phyloP scores from a whole-genome alignment of 2,888 invertebrate species.

The Mythimna albipuncta region DNA sequence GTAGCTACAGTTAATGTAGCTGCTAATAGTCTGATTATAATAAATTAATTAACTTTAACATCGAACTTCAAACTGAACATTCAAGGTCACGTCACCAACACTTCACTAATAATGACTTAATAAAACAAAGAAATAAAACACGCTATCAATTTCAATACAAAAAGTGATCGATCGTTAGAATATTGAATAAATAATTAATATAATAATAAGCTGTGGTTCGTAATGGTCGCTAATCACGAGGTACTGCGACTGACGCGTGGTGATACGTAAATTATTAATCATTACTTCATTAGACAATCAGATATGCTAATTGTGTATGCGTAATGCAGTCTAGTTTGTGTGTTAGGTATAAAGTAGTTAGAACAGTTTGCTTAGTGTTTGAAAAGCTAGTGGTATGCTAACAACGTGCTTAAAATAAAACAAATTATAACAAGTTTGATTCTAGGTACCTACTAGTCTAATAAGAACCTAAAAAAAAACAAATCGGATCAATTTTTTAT shows the following conservation, averaged over 20 bases:
- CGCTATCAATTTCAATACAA: slow-evolving; percentile 52
- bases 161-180: slow-evolving; percentile 42
- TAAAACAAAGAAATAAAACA: slow-evolving; percentile 20
- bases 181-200: slow-evolving; percentile 54
- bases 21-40: not conserved
- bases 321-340: slow-evolving; percentile 33
- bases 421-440: not conserved
- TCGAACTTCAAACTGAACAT: slow-evolving; percentile 3
- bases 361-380: not conserved
- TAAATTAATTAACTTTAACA: not conserved
- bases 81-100: not conserved
- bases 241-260: slow-evolving; percentile 64
- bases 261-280: slow-evolving; percentile 63
- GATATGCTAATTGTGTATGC: slow-evolving; percentile 50
- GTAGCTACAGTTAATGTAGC: not conserved
- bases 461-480: too few relatives aligned
- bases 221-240: slow-evolving; percentile 67
- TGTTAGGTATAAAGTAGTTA: slow-evolving; percentile 12
- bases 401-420: not conserved
- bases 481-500: too few relatives aligned
- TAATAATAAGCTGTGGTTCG: slow-evolving; percentile 43
- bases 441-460: too few relatives aligned
- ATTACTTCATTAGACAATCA: slow-evolving; percentile 66
- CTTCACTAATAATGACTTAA: slow-evolving; percentile 6
- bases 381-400: not conserved